Evolutionary conservation across 2,888 invertebrate species (phyloP).

Genomic region (Timema cristinae): DNA sequence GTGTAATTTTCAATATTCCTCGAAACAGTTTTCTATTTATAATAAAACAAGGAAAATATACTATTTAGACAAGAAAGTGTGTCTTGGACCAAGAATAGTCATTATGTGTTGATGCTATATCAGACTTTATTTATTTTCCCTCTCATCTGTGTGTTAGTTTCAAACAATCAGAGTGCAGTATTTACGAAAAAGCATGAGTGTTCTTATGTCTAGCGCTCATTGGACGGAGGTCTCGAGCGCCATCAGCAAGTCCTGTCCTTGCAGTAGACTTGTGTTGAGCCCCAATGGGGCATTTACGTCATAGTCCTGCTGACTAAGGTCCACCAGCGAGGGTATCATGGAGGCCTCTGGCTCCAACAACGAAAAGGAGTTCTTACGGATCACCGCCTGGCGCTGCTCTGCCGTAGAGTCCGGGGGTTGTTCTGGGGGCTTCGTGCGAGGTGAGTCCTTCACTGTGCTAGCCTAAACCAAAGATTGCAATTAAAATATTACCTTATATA

Average conservation of each 20-base stretch:
- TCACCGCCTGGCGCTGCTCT: slow-evolving; percentile 34
- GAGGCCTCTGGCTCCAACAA: slow-evolving; percentile 45
- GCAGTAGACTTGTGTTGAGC: slow-evolving; percentile 42
- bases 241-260: slow-evolving; percentile 49
- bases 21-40: too few relatives aligned
- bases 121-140: too few relatives aligned
- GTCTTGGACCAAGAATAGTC: too few relatives aligned
- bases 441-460: too few relatives aligned
- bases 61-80: too few relatives aligned
- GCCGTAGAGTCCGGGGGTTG: neutral
- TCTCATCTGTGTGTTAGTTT: too few relatives aligned
- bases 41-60: too few relatives aligned
- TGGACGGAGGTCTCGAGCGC: slow-evolving; percentile 43
- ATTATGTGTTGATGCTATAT: too few relatives aligned
- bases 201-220: too few relatives aligned
- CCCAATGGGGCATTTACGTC: slow-evolving; percentile 53
- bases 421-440: neutral
- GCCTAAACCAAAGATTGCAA: neutral
- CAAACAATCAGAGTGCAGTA: too few relatives aligned
- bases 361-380: slow-evolving; percentile 44
- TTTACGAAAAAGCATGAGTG: too few relatives aligned
- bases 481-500: neutral
- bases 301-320: slow-evolving; percentile 51
- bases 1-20: too few relatives aligned
- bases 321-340: slow-evolving; percentile 46